Evolutionary conservation across 2,797 vertebrate genomes (phyloP), one percentile per base, ranked within the genome.

Genomic region (Dromococcyx pavoninus): DNA sequence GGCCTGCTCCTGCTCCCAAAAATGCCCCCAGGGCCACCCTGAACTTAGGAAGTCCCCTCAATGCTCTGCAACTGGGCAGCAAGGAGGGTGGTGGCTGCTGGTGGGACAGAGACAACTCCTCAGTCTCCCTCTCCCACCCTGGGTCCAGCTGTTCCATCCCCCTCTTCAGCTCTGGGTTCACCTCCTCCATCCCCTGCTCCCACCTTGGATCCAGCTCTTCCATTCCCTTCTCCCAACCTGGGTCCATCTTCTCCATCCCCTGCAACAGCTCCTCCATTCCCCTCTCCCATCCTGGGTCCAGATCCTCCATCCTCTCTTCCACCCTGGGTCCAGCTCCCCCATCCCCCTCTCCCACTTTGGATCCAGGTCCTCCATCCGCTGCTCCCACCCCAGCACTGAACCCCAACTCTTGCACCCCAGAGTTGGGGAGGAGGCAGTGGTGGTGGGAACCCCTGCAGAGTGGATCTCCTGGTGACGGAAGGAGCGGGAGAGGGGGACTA

Each of bases 21-120:
- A 13, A 2, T 7, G 4, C 30, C 37, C 25, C 65, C 0, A 0
- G 5, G 2, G 30, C 28, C 25, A 14, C 37, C 14, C 6, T 0
- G 2, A 58, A 62, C 30, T 2, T 4, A 69, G 39, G 53, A 86
- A 88, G 2, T 19, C 50, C 17, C 44, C 64, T 74, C 1, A 0
- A 19, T 1, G 0, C 50, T 50, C 48, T 2, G 1, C 12, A 39
- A 3, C 28, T 0, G 3, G 61, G 44, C 65, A 92, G 43, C 23
- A 21, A 56, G 48, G 17, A 8, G 28, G 10, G 12, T 44, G 8
- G 1, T 17, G 54, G 24, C 43, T 73, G 56, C 7, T 1, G 3
- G 56, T 2, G 2, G 65, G 11, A 37, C 22, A 23, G n/a, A 48
- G 21, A 50, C 10, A 6, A 4, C 30, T 30, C 9, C 25, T n/a